Percentiles rank a stretch among this genome's conserved stretches.
Evolutionary conservation across 2,888 invertebrate species (phyloP).

Genomic region (Strigamia transsilvanica): DNA sequence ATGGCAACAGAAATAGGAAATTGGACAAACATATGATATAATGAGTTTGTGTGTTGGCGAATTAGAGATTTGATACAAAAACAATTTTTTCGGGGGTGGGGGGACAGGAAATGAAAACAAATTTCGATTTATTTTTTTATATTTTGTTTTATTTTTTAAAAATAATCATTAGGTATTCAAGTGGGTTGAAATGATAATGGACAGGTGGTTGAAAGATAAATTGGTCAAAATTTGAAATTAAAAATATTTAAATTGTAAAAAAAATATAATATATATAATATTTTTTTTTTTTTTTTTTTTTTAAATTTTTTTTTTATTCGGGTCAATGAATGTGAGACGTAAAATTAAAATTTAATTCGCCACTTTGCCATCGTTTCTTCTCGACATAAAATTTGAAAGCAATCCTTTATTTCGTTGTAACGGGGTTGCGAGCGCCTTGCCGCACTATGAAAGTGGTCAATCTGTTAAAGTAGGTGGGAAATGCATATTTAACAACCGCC

Average conservation of each 20-base stretch:
- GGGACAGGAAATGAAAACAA: background rate
- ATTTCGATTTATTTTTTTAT: background rate
- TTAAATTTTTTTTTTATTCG: too few relatives aligned
- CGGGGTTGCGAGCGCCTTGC: too few relatives aligned
- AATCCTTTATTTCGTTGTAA: too few relatives aligned
- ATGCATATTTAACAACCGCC: slow-evolving; percentile 3
- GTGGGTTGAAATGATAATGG: background rate
- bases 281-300: too few relatives aligned
- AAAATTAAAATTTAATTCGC: too few relatives aligned
- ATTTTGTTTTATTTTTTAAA: too few relatives aligned
- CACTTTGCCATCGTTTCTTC: too few relatives aligned
- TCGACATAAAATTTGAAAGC: too few relatives aligned
- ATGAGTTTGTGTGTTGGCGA: background rate
- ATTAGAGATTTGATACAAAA: background rate
- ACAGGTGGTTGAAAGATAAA: background rate
- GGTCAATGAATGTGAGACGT: too few relatives aligned
- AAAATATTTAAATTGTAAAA: too few relatives aligned
- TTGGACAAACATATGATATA: background rate
- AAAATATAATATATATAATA: too few relatives aligned
- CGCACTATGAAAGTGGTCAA: background rate
- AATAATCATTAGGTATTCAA: background rate
- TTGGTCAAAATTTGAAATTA: background rate
- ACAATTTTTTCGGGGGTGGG: too few relatives aligned
- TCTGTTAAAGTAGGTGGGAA: slow-evolving; percentile 8
- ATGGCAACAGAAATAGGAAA: background rate